phyloP scores from a whole-genome alignment of 1,140 invertebrate species.

The Drosophila miranda region DNA sequence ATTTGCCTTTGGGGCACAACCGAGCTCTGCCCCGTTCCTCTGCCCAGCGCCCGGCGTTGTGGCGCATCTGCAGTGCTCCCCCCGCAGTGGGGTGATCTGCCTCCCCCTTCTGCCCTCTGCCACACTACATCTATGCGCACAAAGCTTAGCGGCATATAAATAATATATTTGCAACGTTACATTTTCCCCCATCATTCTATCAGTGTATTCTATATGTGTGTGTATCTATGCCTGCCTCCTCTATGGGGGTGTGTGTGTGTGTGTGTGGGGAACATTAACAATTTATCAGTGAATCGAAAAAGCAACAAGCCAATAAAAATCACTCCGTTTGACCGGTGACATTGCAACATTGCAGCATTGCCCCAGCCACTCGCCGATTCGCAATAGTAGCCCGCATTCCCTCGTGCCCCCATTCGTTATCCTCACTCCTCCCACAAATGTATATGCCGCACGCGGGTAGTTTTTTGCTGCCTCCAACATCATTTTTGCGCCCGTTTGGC shows the following conservation, averaged over 20 bases:
- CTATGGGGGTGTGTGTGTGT: constrained; percentile 3
- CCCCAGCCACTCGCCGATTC: constrained; percentile 1
- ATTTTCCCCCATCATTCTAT: constrained; percentile 45
- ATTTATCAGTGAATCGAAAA: constrained; percentile 76
- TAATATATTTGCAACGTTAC: constrained; percentile 76
- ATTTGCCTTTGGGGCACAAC: constrained; percentile 20
- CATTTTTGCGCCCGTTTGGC: constrained; percentile 23
- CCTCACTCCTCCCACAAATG: too few relatives aligned
- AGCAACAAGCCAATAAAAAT: constrained; percentile 78
- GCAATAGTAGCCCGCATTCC: neutral
- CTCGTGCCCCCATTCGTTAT: constrained; percentile 1
- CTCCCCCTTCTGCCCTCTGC: too few relatives aligned
- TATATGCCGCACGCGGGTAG: neutral
- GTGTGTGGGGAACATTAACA: constrained; percentile 65
- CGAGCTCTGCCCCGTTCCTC: neutral
- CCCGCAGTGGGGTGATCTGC: constrained; percentile 15
- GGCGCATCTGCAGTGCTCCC: constrained; percentile 21
- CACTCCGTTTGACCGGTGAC: constrained; percentile 74
- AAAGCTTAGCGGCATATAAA: constrained; percentile 76
- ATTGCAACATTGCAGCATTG: constrained; percentile 33
- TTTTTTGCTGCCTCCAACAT: constrained; percentile 7
- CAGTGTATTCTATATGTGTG: too few relatives aligned
- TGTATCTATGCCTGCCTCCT: too few relatives aligned
- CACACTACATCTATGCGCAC: constrained; percentile 35
- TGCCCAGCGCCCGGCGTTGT: neutral